Evolutionary conservation across 2,888 invertebrate species (phyloP).

Genomic region (Lycaena phlaeas): DNA sequence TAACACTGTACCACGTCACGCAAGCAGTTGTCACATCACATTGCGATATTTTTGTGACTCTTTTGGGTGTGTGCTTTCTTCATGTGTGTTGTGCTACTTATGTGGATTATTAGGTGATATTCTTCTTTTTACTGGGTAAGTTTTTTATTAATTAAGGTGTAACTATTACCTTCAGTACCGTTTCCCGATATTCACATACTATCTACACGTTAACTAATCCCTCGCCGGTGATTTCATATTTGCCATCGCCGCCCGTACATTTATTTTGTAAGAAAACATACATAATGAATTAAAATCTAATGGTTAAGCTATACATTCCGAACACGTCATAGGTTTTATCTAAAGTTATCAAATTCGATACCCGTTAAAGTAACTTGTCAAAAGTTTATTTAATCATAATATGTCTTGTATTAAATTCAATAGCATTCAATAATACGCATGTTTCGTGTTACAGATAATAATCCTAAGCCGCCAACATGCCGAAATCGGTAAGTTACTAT

Average conservation of each 20-base stretch:
- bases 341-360: background rate
- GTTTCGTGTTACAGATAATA: constrained; percentile 61
- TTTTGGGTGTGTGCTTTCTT: constrained; percentile 71
- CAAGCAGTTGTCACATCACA: constrained; percentile 70
- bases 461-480: constrained; percentile 73
- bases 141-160: constrained; percentile 16
- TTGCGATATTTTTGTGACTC: constrained; percentile 71
- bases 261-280: constrained; percentile 37
- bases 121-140: constrained; percentile 64
- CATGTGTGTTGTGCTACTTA: constrained; percentile 72
- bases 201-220: constrained; percentile 25
- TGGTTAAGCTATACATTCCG: background rate
- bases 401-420: constrained; percentile 12
- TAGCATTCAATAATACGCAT: constrained; percentile 33
- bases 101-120: constrained; percentile 73
- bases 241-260: constrained; percentile 34
- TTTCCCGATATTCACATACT: constrained; percentile 11
- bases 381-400: background rate
- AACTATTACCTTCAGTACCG: background rate
- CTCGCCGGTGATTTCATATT: constrained; percentile 53
- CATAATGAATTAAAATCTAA: background rate
- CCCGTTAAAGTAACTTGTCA: background rate
- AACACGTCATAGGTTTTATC: background rate
- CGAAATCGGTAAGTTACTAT: constrained; percentile 75
- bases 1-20: constrained; percentile 69